These are phyloP conservation scores for Falco peregrinus DNA, from an alignment of 2,797 vertebrate genomes.

Conservation along the genomic window DNA sequence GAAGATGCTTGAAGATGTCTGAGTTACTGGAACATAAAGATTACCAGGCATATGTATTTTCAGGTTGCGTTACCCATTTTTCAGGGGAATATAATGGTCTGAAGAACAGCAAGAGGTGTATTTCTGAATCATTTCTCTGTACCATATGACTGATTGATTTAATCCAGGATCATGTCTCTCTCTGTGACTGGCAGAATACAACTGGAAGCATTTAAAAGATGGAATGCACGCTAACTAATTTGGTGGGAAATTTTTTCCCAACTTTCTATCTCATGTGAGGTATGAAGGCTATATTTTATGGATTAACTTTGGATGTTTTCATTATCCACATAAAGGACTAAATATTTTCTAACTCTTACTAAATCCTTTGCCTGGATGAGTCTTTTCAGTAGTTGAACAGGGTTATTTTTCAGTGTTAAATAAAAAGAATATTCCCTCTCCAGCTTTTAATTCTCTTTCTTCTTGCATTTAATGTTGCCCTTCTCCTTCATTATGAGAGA, in stretches of 20 bases:
- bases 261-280: not conserved
- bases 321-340: not conserved
- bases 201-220: not conserved
- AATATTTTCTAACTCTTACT: not conserved
- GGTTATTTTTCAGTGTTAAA: conserved; percentile 19
- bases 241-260: not conserved
- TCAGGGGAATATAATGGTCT: not conserved
- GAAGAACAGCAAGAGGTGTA: not conserved
- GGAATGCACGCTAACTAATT: not conserved
- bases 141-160: not conserved
- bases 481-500: not conserved
- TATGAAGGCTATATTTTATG: not conserved
- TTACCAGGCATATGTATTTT: not conserved
- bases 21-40: not conserved
- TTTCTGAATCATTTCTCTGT: not conserved
- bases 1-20: not conserved
- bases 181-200: not conserved
- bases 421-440: conserved; percentile 1
- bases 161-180: not conserved
- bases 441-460: conserved; percentile 11
- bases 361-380: not conserved
- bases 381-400: not conserved
- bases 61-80: not conserved
- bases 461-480: not conserved
- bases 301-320: not conserved